phyloP scores from a whole-genome alignment of 2,113 vertebrate genomes.

The Dromas ardeola region DNA sequence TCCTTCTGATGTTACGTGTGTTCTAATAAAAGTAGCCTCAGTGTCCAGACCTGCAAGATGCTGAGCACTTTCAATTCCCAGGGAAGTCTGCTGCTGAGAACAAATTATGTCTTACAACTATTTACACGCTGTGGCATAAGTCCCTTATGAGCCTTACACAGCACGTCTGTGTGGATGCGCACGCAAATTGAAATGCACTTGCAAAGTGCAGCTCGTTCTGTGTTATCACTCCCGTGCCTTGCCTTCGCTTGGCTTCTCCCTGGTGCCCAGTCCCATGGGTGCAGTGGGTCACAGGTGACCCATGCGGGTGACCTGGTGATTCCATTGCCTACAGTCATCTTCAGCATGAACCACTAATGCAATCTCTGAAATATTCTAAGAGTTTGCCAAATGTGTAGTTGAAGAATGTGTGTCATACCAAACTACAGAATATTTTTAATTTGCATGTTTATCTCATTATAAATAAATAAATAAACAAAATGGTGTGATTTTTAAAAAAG shows the following conservation, averaged over 20 bases:
- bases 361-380: neutral
- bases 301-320: neutral
- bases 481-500: neutral
- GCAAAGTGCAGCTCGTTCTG: neutral
- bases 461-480: neutral
- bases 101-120: neutral
- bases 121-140: rapidly evolving
- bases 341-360: neutral
- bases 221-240: rapidly evolving
- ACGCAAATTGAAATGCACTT: neutral
- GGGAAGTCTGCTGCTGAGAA: neutral
- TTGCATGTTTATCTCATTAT: neutral
- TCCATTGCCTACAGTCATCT: neutral
- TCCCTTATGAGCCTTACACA: neutral
- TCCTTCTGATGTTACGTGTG: neutral
- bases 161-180: neutral
- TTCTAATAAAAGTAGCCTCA: neutral
- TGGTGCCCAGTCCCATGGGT: too few relatives aligned
- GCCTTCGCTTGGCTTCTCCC: neutral
- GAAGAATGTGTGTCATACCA: neutral
- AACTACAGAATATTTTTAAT: neutral
- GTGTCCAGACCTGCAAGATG: neutral
- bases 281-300: neutral
- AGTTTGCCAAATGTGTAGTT: neutral
- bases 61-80: neutral